A percentile compares a stretch with the other conserved stretches of the same genome.
Conservation (phyloP, 2,888 invertebrate genomes). For the Incurvaria masculella region DNA sequence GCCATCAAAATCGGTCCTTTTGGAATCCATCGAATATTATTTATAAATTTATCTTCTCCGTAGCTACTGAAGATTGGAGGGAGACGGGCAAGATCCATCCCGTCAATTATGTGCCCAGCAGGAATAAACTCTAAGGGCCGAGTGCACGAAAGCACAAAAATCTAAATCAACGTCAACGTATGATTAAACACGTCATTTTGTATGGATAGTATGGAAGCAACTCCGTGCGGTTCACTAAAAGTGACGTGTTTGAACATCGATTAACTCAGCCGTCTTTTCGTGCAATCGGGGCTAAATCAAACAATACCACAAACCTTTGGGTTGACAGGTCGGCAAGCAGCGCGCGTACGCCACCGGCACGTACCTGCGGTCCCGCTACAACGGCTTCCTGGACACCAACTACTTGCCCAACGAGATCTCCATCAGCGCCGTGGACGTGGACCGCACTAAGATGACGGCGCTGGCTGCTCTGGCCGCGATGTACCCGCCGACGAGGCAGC, state of each 20-base stretch:
- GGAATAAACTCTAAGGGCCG: no score
- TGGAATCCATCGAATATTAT: not conserved
- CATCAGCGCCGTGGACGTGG: constrained; percentile 54
- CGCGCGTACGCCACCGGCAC: not conserved
- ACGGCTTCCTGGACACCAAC: not conserved
- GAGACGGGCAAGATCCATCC: not conserved
- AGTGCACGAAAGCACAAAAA: no score
- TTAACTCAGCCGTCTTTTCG: no score
- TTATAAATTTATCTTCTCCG: not conserved
- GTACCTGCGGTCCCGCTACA: not conserved
- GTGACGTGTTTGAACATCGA: no score
- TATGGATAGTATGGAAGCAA: no score
- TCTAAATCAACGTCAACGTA: no score
- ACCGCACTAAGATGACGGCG: constrained; percentile 62
- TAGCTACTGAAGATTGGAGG: not conserved
- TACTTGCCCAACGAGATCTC: constrained; percentile 20
- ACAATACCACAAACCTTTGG: no score
- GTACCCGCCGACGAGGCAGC: constrained; percentile 43
- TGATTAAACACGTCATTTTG: no score
- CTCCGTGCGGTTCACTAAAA: no score
- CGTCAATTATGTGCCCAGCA: not conserved
- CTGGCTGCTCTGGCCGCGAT: constrained; percentile 57
- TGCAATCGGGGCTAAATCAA: no score
- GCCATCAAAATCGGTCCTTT: no score
- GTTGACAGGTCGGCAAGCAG: not conserved